Evolutionary conservation across 2,888 invertebrate species (phyloP), one percentile per base, ranked within the genome.

Genomic region (Morpho deidamia): DNA sequence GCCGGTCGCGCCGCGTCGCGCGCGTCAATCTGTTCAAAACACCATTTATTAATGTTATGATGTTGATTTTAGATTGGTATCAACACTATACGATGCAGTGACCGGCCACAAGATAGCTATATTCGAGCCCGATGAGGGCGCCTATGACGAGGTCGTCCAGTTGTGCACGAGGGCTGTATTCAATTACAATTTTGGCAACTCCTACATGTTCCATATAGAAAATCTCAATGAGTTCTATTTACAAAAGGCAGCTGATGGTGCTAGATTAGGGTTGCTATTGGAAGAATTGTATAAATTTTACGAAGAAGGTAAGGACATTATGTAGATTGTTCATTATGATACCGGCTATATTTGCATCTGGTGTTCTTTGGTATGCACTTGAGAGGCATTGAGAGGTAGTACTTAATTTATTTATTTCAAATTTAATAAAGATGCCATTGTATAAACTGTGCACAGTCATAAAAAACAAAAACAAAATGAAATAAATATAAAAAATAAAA

Each of bases 101-200:
- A 80, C 79, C 0, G 91, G 91, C 8, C 72, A 75, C 11, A 91
- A 91, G 67, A 72, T 92, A 2, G 69, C 81, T 0, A 75, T 91
- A 41, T 78, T 92, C 53, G 78, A 82, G 37, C 91, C 91, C 0
- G 91, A 92, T 60, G 91, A 90, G 56, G 91, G 85, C 35, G 90
- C 91, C 0, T 90, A 83, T 64, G 89, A 88, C 12, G 79, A 80
- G 33, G 88, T 92, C 0, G 70, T 78, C 0, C 88, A 90, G 34
- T 73, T 95, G 7, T 94, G 94, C 65, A 90, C 91, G 12, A 83
- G 92, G 67, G 92, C 94, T 0, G 91, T 95, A 7, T 78, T 92
- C 69, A 86, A 91, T 71, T 83, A 91, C 44, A 90, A 86, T 62
- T 91, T 94, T 44, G 88, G 91, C 8, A 91, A 93, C 23, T 81